Evolutionary conservation across 1,140 invertebrate species (phyloP).

Genomic region (Yoshiicerus persimilis): DNA sequence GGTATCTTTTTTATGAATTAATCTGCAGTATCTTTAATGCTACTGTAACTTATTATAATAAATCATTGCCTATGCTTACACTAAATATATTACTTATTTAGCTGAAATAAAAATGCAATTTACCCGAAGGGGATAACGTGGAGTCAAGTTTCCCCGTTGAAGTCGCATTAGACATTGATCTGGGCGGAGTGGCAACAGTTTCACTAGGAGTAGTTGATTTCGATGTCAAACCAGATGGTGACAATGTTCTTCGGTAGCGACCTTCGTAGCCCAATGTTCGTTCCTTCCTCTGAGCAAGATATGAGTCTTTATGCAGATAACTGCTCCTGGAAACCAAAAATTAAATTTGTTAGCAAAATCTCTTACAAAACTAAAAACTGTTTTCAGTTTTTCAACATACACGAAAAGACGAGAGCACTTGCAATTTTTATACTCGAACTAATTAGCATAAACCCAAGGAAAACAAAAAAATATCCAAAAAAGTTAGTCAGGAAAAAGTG

Average conservation of each 20-base stretch:
- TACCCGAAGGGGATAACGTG: slow-evolving; percentile 46
- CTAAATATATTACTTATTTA: not conserved
- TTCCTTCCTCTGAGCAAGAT: slow-evolving; percentile 67
- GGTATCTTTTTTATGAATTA: not conserved
- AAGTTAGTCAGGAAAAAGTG: no score
- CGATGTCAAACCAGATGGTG: slow-evolving; percentile 63
- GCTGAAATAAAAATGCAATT: not conserved
- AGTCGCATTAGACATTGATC: slow-evolving; percentile 27
- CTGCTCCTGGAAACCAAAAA: slow-evolving; percentile 64
- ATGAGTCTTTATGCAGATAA: slow-evolving; percentile 73
- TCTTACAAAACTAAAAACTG: not conserved
- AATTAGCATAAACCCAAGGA: no score
- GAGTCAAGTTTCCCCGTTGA: slow-evolving; percentile 44
- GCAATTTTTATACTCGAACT: not conserved
- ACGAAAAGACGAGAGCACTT: not conserved
- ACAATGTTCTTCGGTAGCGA: slow-evolving; percentile 73
- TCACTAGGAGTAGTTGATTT: not conserved
- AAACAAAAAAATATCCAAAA: no score
- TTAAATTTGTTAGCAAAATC: not conserved
- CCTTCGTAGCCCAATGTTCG: slow-evolving; percentile 67
- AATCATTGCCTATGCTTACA: not conserved
- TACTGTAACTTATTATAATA: no score
- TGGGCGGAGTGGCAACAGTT: not conserved
- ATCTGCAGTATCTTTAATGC: no score
- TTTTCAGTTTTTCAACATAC: not conserved